Base-by-base conservation (phyloP, 2,797 vertebrate genomes). In the Apogon hyalosoma region DNA sequence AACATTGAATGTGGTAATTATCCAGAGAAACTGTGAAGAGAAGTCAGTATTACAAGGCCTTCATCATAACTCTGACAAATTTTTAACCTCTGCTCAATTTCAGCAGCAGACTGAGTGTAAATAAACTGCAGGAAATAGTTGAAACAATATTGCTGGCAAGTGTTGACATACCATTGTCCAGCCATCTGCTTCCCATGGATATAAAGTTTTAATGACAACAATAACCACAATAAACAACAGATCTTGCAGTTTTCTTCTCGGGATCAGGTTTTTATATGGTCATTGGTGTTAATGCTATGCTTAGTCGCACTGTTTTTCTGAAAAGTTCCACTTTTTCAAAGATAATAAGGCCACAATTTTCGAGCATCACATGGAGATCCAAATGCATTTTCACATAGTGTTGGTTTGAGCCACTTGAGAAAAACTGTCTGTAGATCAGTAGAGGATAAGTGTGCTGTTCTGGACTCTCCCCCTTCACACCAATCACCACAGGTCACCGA, bases 121-220 rank as follows among this genome's bases (percentile, higher is more conserved):
- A 87, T 75, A 88, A 81, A 79, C 59, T 14, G 57, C 63, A 78
- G 74, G 70, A 84, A 84, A 83, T 42, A 56, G 58, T 80, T 76
- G 45, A 83, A 80, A 75, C 49, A 2, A 74, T 58, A 56, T 79
- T 59, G 55, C 13, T 55, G 73, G 41, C 14, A 38, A 69, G 63
- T 67, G 87, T 77, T 85, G 77, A 88, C 64, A 73, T 48, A 69
- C 54, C 64, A 61, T 12, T 64, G 54, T 66, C 46, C 53, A 42
- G 39, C 18, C 63, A 51, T 54, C 51, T 56, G 57, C 74, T 87
- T 87, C 65, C 75, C 78, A 60, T 78, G 73, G 61, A 71, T 76
- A 75, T 82, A 38, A 73, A 11, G 36, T 72, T 84, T 84, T 74
- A 79, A 76, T 79, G 46, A 62, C 31, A 62, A 54, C 39, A 79